Evolutionary conservation across 92 coral and sea anemone genomes (phyloP).

Genomic region (Muricea muricata): DNA sequence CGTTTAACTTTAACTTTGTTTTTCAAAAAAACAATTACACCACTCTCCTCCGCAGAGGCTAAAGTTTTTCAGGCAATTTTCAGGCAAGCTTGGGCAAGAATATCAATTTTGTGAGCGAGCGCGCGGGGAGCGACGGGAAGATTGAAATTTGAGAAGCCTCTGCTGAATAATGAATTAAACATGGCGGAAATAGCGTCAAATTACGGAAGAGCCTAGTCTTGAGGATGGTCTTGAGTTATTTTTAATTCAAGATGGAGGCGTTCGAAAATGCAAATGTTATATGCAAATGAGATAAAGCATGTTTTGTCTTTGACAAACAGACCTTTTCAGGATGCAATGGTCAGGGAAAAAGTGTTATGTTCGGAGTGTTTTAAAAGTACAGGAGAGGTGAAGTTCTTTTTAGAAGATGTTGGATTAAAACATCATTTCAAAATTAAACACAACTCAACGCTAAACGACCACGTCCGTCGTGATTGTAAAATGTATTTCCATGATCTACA

Average conservation of each 20-base stretch:
- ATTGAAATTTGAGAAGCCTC: slow-evolving; percentile 34
- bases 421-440: slow-evolving; percentile 34
- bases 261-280: background rate
- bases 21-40: too few relatives aligned
- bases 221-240: background rate
- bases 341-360: background rate
- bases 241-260: background rate
- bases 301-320: slow-evolving; percentile 21
- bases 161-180: slow-evolving; percentile 2
- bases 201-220: background rate
- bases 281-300: background rate
- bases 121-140: slow-evolving; percentile 28
- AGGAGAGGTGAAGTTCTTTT: background rate
- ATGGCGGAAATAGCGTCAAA: background rate
- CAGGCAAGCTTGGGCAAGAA: too few relatives aligned
- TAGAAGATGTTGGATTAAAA: background rate
- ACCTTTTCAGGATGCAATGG: slow-evolving; percentile 27
- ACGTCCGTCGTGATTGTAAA: background rate
- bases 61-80: too few relatives aligned
- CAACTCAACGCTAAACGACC: background rate
- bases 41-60: too few relatives aligned
- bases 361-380: slow-evolving; percentile 1
- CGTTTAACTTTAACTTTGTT: too few relatives aligned
- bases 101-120: too few relatives aligned
- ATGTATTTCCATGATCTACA: slow-evolving; percentile 18